Evolutionary conservation across 2,797 vertebrate genomes (phyloP), one percentile per base, ranked within the genome.

Genomic region (Harpagifer antarcticus): DNA sequence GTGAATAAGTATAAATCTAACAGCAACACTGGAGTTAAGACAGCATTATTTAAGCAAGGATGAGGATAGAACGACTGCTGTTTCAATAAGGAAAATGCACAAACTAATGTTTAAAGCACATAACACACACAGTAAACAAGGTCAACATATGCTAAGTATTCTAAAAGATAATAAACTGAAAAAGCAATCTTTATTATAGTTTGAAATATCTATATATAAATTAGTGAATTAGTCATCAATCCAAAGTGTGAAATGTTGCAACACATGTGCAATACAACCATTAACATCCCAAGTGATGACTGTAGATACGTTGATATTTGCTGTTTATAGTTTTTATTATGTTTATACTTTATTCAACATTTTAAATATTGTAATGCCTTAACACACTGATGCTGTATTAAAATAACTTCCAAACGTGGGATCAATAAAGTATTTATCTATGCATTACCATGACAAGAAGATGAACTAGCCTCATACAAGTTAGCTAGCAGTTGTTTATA

Each of bases 401-500:
- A 37, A 37, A 7, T 37, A 6, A 37, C 8, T 37, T 37, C 33
- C 33, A 37, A 37, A 37, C 8, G 8, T 37, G 33, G 33, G 33
- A 9, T 37, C 33, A 37, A 37, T 7, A 9, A 37, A 37, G 33
- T 37, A 37, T 37, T 33, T 9, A 2, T 16, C 1, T 56, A 14
- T 20, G 20, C n/a, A 70, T 70, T 61, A n/a, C 23, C 58, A 54
- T 53, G 53, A 33, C 31, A 81, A 23, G 47, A 12, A 1, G 37
- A 37, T 14, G 16, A 59, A 31, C 48, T 27, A 10, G 7, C 48
- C 6, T 27, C 1, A 2, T 10, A 0, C 8, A 40, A 19, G n/a
- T 59, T 17, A 60, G 20, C 49, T 17, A 8, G 0, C 12, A n/a
- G 13, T 65, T 76, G 79, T 72, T 77, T 69, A 55, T 45, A 20